These are phyloP conservation scores for Caretta caretta DNA, from an alignment of 2,113 vertebrate species.

Conservation along the genomic window DNA sequence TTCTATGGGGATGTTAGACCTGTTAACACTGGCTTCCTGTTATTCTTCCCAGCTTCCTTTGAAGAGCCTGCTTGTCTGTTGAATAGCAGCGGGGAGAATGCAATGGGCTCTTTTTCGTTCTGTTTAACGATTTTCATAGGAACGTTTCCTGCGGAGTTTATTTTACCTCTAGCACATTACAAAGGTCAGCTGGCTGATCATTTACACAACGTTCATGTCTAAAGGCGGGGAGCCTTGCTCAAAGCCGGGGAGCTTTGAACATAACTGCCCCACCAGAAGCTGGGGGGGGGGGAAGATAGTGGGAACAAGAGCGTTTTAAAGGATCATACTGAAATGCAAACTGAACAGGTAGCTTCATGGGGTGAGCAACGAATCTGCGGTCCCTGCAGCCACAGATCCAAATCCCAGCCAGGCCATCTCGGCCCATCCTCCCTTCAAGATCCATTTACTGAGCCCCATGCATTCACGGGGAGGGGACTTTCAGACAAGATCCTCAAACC, in stretches of 20 bases:
- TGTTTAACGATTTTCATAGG: constrained; percentile 47
- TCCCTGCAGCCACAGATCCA: not conserved
- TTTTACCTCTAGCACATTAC: constrained; percentile 7
- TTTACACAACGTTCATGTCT: not conserved
- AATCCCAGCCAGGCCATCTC: not conserved
- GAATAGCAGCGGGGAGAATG: constrained; percentile 50
- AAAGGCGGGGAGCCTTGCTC: not conserved
- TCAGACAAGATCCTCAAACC: not conserved
- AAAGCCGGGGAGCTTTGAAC: not conserved
- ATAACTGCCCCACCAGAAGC: not conserved
- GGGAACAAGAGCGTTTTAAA: not conserved
- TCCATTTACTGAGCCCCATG: not conserved
- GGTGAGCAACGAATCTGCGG: not conserved
- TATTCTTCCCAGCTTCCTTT: constrained; percentile 73
- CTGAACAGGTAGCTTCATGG: not conserved
- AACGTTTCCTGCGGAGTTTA: constrained; percentile 62
- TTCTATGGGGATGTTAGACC: constrained; percentile 3
- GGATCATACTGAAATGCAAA: not conserved
- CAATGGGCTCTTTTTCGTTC: constrained; percentile 55
- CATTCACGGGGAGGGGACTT: not conserved
- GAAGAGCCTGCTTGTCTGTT: constrained; percentile 64
- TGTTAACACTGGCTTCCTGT: constrained; percentile 66
- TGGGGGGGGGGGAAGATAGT: not conserved
- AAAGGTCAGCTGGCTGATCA: constrained; percentile 23
- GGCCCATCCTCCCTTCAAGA: not conserved